Evolutionary conservation across 2,888 invertebrate genomes (phyloP).

Genomic region (Dysmachus trigonus): DNA sequence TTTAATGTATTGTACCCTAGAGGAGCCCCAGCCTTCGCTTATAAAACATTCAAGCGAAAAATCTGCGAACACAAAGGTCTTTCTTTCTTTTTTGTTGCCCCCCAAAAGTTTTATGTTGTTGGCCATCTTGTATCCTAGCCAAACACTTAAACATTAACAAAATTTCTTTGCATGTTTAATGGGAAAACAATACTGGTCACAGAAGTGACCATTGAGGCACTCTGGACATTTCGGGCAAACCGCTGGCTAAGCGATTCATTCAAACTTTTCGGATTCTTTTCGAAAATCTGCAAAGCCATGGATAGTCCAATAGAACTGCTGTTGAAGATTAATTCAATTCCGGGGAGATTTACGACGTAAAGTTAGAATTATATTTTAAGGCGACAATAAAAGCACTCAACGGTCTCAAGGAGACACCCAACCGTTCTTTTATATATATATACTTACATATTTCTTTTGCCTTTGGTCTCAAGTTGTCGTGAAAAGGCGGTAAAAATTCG

Average conservation of each 20-base stretch:
- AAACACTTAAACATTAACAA: not conserved
- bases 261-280: not conserved
- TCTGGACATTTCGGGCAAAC: not conserved
- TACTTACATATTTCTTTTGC: not conserved
- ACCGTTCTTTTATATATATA: not conserved
- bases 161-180: not conserved
- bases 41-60: not conserved
- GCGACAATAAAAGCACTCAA: not conserved
- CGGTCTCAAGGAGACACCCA: not conserved
- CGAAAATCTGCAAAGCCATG: not conserved
- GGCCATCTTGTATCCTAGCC: not conserved
- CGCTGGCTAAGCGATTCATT: not conserved
- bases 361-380: not conserved
- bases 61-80: not conserved
- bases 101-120: not conserved
- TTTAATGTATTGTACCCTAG: not conserved
- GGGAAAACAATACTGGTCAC: not conserved
- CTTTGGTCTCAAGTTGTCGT: not conserved
- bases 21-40: not conserved
- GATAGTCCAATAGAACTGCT: not conserved
- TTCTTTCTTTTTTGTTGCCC: not conserved
- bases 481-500: not conserved
- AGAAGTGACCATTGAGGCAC: not conserved
- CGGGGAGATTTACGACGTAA: not conserved
- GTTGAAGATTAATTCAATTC: not conserved